phyloP scores from a whole-genome alignment of 2,113 vertebrate genomes.

The Hyperopisus bebe region DNA sequence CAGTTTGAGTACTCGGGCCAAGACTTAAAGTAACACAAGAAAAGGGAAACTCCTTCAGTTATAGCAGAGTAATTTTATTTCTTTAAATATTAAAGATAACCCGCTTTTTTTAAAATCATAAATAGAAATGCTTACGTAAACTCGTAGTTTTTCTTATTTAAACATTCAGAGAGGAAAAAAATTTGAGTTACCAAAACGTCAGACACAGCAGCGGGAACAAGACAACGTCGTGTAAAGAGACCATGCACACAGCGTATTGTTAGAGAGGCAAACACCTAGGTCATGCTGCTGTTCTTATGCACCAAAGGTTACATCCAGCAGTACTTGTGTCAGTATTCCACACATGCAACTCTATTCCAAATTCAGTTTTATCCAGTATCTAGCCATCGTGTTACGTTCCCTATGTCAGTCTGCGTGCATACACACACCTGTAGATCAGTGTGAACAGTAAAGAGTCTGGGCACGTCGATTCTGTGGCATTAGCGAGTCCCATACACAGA shows the following conservation, averaged over 20 bases:
- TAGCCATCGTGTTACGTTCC: background rate
- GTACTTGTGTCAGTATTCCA: background rate
- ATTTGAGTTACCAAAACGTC: background rate
- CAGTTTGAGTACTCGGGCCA: background rate
- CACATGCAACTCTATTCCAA: background rate
- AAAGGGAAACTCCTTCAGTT: background rate
- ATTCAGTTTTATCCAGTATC: background rate
- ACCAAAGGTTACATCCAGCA: constrained; percentile 1
- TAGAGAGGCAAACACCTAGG: background rate
- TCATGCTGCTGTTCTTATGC: background rate
- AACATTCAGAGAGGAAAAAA: background rate
- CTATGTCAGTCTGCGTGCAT: background rate
- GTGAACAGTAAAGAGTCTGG: constrained; percentile 20
- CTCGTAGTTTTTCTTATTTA: background rate
- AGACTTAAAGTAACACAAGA: background rate
- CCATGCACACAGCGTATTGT: background rate
- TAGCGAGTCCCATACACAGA: background rate
- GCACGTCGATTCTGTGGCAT: constrained; percentile 13
- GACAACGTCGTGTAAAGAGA: background rate
- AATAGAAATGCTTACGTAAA: constrained; percentile 21
- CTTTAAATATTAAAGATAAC: constrained; percentile 29
- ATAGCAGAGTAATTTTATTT: constrained; percentile 13
- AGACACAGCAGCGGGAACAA: background rate
- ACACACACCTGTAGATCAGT: background rate
- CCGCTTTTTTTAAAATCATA: constrained; percentile 7